Evolutionary conservation across 2,797 vertebrate genomes (phyloP).

Genomic region (Chelonia mydas): DNA sequence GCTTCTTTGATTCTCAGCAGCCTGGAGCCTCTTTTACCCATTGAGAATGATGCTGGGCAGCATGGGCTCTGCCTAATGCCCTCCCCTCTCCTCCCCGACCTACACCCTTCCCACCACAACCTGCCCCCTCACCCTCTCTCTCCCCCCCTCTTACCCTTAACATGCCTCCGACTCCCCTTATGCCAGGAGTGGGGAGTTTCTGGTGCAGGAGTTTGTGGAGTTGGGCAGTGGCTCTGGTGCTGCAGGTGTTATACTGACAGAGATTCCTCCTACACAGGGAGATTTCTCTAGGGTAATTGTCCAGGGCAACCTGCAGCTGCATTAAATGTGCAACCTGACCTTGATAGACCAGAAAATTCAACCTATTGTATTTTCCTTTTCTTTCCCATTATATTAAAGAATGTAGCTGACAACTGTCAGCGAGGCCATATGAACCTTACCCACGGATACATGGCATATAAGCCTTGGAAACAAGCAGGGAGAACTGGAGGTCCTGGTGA

Average conservation of each 20-base stretch:
- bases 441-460: background rate
- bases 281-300: background rate
- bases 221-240: background rate
- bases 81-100: background rate
- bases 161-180: background rate
- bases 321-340: background rate
- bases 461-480: too few relatives aligned
- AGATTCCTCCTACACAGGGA: background rate
- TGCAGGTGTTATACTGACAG: background rate
- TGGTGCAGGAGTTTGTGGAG: background rate
- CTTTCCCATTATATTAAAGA: background rate
- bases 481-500: too few relatives aligned
- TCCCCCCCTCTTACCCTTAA: background rate
- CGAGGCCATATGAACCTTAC: background rate
- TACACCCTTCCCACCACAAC: background rate
- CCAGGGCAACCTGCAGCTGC: background rate
- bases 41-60: background rate
- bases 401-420: background rate
- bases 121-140: background rate
- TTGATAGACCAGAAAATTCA: background rate
- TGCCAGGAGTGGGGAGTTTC: background rate
- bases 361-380: background rate
- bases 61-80: background rate
- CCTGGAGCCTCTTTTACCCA: background rate
- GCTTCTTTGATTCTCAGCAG: background rate